Evolutionary conservation across 2,888 invertebrate genomes (phyloP).

Genomic region (Coenonympha glycerion): DNA sequence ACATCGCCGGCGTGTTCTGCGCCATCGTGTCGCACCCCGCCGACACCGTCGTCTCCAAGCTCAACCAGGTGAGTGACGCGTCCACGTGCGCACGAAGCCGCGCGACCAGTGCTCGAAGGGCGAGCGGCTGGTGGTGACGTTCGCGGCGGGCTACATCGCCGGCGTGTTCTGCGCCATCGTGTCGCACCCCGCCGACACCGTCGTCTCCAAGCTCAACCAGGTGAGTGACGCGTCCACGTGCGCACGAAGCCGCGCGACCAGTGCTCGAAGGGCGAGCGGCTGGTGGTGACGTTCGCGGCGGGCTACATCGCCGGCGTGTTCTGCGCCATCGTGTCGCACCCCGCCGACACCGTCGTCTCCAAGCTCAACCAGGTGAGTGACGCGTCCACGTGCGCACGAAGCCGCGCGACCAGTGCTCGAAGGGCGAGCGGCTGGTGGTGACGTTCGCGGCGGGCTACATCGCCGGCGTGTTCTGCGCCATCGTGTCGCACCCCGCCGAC

Average conservation of each 20-base stretch:
- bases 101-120: too few species aligned
- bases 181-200: too few species aligned
- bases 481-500: background rate
- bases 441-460: background rate
- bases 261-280: conserved; percentile 94
- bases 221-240: too few species aligned
- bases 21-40: conserved; percentile 99
- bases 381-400: too few species aligned
- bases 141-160: too few species aligned
- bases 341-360: conserved; percentile 97
- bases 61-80: conserved; percentile 84
- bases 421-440: too few species aligned
- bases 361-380: conserved; percentile 90
- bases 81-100: too few species aligned
- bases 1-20: conserved; percentile 99
- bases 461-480: background rate
- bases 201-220: too few species aligned
- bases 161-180: too few species aligned
- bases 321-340: conserved; percentile 99
- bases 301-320: conserved; percentile 99
- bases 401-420: too few species aligned
- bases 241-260: conserved; percentile 94
- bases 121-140: too few species aligned
- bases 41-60: conserved; percentile 96
- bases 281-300: conserved; percentile 94